Percentiles rank a stretch among this genome's conserved stretches.
Conservation (phyloP, 2,113 vertebrate genomes). For the Ameiurus melas region DNA sequence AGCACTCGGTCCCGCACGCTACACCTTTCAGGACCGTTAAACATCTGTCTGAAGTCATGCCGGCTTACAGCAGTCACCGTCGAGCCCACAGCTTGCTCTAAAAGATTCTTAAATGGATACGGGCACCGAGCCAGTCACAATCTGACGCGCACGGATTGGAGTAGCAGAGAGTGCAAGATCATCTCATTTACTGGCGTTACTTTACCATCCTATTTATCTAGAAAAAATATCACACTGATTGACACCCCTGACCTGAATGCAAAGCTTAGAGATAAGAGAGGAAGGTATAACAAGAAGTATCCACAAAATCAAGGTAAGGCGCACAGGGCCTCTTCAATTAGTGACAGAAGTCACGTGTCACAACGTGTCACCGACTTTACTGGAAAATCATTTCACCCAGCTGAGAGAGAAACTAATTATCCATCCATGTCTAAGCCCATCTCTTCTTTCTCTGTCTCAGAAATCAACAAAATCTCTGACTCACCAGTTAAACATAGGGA, state of each 20-base stretch:
- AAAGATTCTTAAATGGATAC: conserved; percentile 10
- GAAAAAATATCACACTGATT: not conserved
- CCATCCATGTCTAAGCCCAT: conserved; percentile 1
- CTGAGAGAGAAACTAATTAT: conserved; percentile 28
- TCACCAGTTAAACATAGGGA: conserved; percentile 28
- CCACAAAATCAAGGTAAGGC: conserved; percentile 18
- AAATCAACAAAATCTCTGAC: conserved; percentile 15
- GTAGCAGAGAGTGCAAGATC: conserved; percentile 28
- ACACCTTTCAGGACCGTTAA: conserved; percentile 12
- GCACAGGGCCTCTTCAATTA: not conserved
- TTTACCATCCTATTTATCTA: not conserved
- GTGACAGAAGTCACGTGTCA: not conserved
- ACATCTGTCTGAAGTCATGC: conserved; percentile 53
- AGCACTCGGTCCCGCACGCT: conserved; percentile 18
- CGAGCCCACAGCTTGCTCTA: conserved; percentile 33
- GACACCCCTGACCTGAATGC: not conserved
- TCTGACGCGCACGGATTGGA: conserved; percentile 22
- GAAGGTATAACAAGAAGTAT: not conserved
- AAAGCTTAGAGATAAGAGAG: not conserved
- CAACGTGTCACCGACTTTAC: conserved; percentile 1
- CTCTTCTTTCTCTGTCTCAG: not conserved
- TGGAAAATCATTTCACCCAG: not conserved
- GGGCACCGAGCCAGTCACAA: conserved; percentile 17
- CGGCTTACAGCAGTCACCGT: conserved; percentile 49
- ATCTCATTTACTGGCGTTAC: not conserved